phyloP scores from a whole-genome alignment of 2,113 vertebrate genomes.

The Corydoras sp. region DNA sequence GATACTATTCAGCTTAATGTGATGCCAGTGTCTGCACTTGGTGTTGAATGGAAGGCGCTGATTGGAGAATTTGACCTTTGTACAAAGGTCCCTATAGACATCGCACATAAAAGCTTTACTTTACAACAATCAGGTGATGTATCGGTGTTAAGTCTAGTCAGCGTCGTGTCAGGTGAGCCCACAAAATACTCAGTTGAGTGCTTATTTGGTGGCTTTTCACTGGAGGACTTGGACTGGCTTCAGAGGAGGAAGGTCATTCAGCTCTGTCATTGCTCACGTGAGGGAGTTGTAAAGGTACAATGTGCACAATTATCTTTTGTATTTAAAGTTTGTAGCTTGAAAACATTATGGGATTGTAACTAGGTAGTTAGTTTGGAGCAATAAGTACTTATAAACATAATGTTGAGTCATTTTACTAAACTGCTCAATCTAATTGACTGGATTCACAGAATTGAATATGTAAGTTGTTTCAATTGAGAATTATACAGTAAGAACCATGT shows the following conservation, averaged over 20 bases:
- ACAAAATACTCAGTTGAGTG: conserved; percentile 61
- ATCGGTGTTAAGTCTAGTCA: conserved; percentile 67
- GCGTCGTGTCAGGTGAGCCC: conserved; percentile 45
- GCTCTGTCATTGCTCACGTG: conserved; percentile 71
- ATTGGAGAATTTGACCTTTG: conserved; percentile 77
- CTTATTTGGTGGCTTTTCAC: conserved; percentile 64
- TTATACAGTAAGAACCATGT: too few relatives aligned
- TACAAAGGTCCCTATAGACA: conserved; percentile 51
- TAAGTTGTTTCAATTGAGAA: too few relatives aligned
- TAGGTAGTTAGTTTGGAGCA: too few relatives aligned
- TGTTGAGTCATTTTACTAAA: too few relatives aligned
- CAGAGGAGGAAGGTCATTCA: conserved; percentile 85
- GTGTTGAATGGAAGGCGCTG: conserved; percentile 74
- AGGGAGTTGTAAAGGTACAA: conserved; percentile 74
- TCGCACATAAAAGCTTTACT: conserved; percentile 62
- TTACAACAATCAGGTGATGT: conserved; percentile 66
- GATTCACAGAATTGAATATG: too few relatives aligned
- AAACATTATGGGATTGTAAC: too few relatives aligned
- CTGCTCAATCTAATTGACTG: too few relatives aligned
- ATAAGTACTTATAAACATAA: too few relatives aligned
- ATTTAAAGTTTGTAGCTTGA: too few relatives aligned
- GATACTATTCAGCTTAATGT: conserved; percentile 63
- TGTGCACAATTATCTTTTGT: too few relatives aligned
- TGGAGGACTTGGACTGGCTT: conserved; percentile 90
- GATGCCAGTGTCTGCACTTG: conserved; percentile 51